Evolutionary conservation across 2,797 vertebrate species (phyloP).

Genomic region (Crocidura indochinensis): DNA sequence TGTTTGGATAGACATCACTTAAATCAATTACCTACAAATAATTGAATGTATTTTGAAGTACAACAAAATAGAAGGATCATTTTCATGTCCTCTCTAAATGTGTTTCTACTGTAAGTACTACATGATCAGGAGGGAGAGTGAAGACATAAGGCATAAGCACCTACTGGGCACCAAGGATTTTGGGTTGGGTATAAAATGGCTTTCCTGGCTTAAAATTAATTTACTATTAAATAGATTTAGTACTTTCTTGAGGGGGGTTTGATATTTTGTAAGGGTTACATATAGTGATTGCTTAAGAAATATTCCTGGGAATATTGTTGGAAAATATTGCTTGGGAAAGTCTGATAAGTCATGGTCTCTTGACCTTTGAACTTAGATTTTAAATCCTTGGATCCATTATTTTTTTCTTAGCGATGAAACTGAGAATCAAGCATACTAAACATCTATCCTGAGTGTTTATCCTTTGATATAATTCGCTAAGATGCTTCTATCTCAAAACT

Average conservation of each 20-base stretch:
- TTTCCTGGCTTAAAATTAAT: constrained; percentile 3
- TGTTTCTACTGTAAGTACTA: constrained; percentile 4
- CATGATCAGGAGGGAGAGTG: not conserved
- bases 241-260: too few relatives aligned
- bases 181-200: not conserved
- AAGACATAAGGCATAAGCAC: not conserved
- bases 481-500: not conserved
- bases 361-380: too few relatives aligned
- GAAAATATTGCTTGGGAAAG: too few relatives aligned
- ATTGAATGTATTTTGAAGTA: constrained; percentile 76
- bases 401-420: not conserved
- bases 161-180: not conserved
- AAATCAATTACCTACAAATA: constrained; percentile 78
- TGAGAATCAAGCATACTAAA: not conserved
- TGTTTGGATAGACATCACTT: constrained; percentile 74
- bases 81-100: constrained; percentile 61
- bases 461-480: not conserved
- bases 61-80: constrained; percentile 76
- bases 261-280: too few relatives aligned
- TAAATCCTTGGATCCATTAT: too few relatives aligned
- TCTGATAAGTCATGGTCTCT: too few relatives aligned
- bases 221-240: not conserved
- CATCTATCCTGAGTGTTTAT: not conserved
- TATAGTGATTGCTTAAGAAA: too few relatives aligned
- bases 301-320: too few relatives aligned